Conservation (phyloP, 2,888 invertebrate genomes). For the Chrysotoxum bicinctum region DNA sequence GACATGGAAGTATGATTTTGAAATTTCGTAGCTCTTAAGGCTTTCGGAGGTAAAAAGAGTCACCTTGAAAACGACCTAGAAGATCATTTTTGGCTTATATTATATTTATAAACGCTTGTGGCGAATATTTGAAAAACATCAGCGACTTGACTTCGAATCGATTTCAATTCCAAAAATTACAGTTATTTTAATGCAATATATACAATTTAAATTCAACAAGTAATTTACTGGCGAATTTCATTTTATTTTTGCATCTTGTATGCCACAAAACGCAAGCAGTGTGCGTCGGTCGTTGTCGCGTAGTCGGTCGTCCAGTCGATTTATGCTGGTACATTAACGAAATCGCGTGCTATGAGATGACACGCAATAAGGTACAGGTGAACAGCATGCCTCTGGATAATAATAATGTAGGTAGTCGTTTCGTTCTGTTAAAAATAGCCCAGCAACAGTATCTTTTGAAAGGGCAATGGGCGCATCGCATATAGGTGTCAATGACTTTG, state of each 20-base stretch:
- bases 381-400: constrained; percentile 34
- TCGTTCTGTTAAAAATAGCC: constrained; percentile 59
- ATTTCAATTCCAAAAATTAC: no score
- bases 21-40: no score
- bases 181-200: no score
- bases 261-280: not conserved
- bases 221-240: constrained; percentile 1
- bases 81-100: no score
- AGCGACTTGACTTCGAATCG: no score
- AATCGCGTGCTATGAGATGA: constrained; percentile 56
- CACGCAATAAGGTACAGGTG: constrained; percentile 56
- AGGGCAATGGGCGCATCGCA: constrained; percentile 43
- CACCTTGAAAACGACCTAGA: no score
- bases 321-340: constrained; percentile 39
- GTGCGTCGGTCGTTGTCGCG: not conserved
- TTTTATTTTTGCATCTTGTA: not conserved
- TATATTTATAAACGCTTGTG: no score
- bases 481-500: constrained; percentile 54
- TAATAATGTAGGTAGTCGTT: constrained; percentile 49
- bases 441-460: constrained; percentile 51
- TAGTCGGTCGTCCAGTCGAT: not conserved
- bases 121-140: no score
- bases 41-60: no score
- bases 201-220: no score
- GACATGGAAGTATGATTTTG: no score